These are phyloP conservation scores for Chloroceryle aenea DNA, from an alignment of 2,113 vertebrate species.

Conservation along the genomic window DNA sequence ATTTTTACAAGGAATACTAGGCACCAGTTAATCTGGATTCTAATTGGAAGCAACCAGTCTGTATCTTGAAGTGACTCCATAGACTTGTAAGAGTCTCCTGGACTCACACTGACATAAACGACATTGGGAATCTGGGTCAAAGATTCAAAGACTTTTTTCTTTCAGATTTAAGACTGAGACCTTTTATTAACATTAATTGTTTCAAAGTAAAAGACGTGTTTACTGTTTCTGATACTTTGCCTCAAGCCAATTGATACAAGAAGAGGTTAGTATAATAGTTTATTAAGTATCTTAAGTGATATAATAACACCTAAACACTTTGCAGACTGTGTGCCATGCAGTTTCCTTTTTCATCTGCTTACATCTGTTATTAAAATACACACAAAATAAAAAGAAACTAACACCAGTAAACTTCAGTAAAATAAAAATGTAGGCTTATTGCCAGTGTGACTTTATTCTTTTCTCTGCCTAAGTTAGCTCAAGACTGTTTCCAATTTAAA, in stretches of 20 bases:
- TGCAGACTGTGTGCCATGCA: neutral
- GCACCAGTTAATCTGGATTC: neutral
- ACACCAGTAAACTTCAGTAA: slow-evolving; percentile 52
- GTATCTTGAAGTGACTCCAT: neutral
- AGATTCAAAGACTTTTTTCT: neutral
- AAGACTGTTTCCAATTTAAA: slow-evolving; percentile 55
- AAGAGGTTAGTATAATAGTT: slow-evolving; percentile 33
- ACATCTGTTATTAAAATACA: slow-evolving; percentile 36
- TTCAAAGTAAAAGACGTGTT: slow-evolving; percentile 71
- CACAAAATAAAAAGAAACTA: slow-evolving; percentile 7
- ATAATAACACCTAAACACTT: slow-evolving; percentile 28
- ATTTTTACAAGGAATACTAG: neutral
- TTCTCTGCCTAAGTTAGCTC: slow-evolving; percentile 42
- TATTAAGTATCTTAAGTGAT: slow-evolving; percentile 51
- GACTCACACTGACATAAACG: neutral
- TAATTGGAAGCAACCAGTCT: neutral
- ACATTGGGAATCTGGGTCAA: neutral
- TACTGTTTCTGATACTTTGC: slow-evolving; percentile 59
- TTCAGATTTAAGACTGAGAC: slow-evolving; percentile 21
- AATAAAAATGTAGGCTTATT: slow-evolving; percentile 61
- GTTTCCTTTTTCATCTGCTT: slow-evolving; percentile 55
- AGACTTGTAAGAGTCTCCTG: neutral
- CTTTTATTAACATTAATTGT: slow-evolving; percentile 38
- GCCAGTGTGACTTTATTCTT: slow-evolving; percentile 51
- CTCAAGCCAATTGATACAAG: slow-evolving; percentile 38